Conservation (phyloP, 2,113 vertebrate genomes). For the Eclectus roratus region DNA sequence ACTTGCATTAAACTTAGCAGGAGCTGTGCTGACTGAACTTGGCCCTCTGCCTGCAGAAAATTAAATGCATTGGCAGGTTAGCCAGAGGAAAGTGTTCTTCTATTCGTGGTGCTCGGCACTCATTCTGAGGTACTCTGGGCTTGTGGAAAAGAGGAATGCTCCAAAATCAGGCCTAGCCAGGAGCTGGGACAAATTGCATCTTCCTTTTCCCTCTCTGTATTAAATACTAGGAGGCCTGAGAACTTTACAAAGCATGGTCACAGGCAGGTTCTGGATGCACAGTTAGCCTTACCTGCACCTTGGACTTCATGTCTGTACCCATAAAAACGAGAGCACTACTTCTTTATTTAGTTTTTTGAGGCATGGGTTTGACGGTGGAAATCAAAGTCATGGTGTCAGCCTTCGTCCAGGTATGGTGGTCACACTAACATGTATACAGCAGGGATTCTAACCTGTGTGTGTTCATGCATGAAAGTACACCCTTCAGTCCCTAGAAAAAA, state of each 20-base stretch:
- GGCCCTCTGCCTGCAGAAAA: conserved; percentile 41
- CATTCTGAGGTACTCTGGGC: background rate
- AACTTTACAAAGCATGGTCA: background rate
- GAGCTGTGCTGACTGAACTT: background rate
- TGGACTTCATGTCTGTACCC: background rate
- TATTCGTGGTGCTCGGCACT: background rate
- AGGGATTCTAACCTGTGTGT: background rate
- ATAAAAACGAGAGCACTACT: background rate
- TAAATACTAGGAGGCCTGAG: background rate
- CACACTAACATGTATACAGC: background rate
- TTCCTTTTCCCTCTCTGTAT: background rate
- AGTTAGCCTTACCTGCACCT: background rate
- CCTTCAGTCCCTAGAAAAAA: background rate
- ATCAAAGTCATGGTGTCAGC: background rate
- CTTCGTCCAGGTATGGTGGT: background rate
- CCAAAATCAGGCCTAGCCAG: background rate
- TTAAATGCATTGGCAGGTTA: conserved; percentile 36
- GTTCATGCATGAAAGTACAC: background rate
- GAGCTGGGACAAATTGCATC: background rate
- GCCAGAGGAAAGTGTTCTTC: background rate
- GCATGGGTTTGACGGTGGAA: background rate
- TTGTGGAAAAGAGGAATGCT: background rate
- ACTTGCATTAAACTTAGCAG: background rate
- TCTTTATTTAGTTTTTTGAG: background rate
- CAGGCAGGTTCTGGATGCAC: background rate